Evolutionary conservation across 2,888 invertebrate genomes (phyloP).

Genomic region (Pecten maximus): DNA sequence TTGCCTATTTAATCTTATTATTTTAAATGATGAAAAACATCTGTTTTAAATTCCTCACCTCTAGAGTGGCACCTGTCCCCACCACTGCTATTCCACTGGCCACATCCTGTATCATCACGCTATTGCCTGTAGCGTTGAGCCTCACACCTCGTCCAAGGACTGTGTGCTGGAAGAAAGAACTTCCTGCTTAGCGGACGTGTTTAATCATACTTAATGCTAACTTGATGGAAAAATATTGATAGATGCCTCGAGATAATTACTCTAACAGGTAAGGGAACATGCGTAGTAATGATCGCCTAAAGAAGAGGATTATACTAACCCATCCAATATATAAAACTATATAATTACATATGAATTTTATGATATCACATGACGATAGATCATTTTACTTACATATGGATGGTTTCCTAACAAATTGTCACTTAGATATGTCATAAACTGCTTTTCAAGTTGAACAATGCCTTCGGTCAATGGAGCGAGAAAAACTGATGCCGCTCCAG

Average conservation of each 20-base stretch:
- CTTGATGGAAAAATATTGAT: too few species aligned
- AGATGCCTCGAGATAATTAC: too few species aligned
- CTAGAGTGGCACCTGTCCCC: neutral
- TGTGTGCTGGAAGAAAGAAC: neutral
- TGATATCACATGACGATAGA: too few species aligned
- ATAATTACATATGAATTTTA: too few species aligned
- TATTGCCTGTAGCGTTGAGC: neutral
- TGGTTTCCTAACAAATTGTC: neutral
- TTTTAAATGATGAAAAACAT: too few species aligned
- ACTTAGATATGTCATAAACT: neutral
- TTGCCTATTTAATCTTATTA: too few species aligned
- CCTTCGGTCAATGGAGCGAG: neutral
- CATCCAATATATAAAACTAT: too few species aligned
- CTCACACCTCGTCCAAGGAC: neutral
- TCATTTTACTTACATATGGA: constrained; percentile 4
- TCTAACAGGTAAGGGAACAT: too few species aligned
- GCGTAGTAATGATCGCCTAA: too few species aligned
- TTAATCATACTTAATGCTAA: too few species aligned
- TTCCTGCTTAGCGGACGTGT: too few species aligned
- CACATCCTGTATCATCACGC: neutral
- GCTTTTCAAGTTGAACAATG: neutral
- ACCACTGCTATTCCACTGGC: neutral
- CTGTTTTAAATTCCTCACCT: neutral
- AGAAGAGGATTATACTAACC: too few species aligned
- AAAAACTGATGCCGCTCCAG: neutral